phyloP scores from a whole-genome alignment of 1,140 invertebrate genomes.

The Druon quercuslanigerum region DNA sequence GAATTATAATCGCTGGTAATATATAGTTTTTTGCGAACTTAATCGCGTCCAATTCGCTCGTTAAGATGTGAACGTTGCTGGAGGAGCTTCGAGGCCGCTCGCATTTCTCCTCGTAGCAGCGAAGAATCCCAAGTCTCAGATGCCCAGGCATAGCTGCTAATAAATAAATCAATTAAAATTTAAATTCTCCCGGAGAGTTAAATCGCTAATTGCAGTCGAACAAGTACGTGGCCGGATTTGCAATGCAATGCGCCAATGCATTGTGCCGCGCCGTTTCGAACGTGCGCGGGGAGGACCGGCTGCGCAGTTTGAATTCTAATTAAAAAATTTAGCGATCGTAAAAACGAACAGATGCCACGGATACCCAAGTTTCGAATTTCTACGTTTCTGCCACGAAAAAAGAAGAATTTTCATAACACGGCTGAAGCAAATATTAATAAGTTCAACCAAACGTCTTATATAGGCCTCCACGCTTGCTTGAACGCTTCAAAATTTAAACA shows the following conservation, averaged over 20 bases:
- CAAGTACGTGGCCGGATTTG: constrained; percentile 65
- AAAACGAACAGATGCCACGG: constrained; percentile 27
- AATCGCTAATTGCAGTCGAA: constrained; percentile 66
- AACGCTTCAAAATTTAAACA: neutral
- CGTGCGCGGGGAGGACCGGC: constrained; percentile 44
- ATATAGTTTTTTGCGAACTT: constrained; percentile 66
- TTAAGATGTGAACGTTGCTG: constrained; percentile 61
- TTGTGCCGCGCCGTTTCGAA: constrained; percentile 48
- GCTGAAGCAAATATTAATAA: neutral
- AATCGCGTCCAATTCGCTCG: constrained; percentile 66
- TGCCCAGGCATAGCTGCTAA: constrained; percentile 53
- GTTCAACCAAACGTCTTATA: neutral
- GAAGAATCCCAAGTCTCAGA: constrained; percentile 61
- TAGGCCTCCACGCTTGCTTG: neutral
- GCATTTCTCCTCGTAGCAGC: constrained; percentile 68
- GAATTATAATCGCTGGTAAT: constrained; percentile 68
- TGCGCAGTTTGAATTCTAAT: constrained; percentile 61
- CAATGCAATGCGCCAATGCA: constrained; percentile 56
- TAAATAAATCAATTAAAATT: constrained; percentile 73
- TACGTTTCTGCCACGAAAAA: neutral
- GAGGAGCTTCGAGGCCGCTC: constrained; percentile 51
- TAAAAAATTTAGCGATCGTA: constrained; percentile 38
- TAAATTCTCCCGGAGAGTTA: constrained; percentile 68
- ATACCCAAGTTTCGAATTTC: constrained; percentile 12
- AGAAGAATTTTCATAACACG: constrained; percentile 14